Conservation (phyloP, 2,113 vertebrate species). For the Mobula hypostoma region DNA sequence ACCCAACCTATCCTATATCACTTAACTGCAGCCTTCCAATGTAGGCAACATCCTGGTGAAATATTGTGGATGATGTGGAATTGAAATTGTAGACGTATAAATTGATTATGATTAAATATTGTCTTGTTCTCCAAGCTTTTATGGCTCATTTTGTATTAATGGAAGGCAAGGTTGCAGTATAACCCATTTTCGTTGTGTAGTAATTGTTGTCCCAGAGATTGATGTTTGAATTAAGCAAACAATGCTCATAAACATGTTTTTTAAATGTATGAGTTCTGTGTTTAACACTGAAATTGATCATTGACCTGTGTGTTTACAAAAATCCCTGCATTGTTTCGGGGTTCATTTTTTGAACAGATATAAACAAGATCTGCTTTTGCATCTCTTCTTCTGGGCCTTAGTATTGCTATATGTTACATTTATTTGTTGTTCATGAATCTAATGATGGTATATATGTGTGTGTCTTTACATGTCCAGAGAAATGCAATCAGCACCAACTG, state of each 20-base stretch:
- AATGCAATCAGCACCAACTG: conserved; percentile 38
- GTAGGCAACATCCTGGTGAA: no score
- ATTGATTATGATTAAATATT: background rate
- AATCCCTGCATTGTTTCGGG: background rate
- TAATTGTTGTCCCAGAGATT: background rate
- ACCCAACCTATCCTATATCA: no score
- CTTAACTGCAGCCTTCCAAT: no score
- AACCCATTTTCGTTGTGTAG: background rate
- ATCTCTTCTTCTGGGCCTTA: conserved; percentile 26
- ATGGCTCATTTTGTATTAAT: background rate
- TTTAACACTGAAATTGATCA: background rate
- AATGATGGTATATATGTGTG: conserved; percentile 36
- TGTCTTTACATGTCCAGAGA: conserved; percentile 38
- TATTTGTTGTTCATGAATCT: conserved; percentile 35
- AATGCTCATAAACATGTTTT: background rate
- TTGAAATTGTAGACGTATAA: background rate
- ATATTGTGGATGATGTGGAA: background rate
- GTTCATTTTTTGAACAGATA: background rate
- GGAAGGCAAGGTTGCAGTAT: background rate
- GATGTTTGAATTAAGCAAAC: background rate
- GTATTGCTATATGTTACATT: conserved; percentile 33
- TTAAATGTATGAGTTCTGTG: background rate
- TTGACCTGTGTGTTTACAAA: background rate
- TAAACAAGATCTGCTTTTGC: background rate
- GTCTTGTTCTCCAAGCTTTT: background rate